Percentiles rank a stretch among this genome's conserved stretches.
Evolutionary conservation across 2,797 vertebrate species (phyloP).

Genomic region (Aulostomus chinensis): DNA sequence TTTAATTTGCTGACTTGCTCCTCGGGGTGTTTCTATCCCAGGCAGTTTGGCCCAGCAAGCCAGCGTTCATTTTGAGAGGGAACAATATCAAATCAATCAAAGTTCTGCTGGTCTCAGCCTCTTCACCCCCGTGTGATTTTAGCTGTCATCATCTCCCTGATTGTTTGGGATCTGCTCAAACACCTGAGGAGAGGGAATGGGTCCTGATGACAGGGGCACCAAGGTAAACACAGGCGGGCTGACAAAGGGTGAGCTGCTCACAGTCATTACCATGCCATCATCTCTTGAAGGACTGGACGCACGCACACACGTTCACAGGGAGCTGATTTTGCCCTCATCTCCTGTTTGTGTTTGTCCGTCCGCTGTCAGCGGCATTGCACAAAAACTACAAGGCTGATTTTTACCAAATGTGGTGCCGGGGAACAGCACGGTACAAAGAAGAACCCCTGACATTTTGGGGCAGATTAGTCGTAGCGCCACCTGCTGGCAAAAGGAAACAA

Average conservation of each 20-base stretch:
- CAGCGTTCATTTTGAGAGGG: constrained; percentile 32
- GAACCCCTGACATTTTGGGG: too few species aligned
- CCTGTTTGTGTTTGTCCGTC: too few species aligned
- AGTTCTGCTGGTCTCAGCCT: constrained; percentile 25
- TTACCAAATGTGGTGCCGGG: too few species aligned
- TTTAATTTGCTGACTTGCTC: constrained; percentile 65
- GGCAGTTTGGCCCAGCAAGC: constrained; percentile 20
- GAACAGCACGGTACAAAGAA: too few species aligned
- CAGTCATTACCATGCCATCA: constrained; percentile 37
- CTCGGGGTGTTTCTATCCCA: constrained; percentile 15
- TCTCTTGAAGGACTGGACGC: constrained; percentile 11
- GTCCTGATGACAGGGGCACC: constrained; percentile 20
- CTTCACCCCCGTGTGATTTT: constrained; percentile 21
- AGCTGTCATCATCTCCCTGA: constrained; percentile 29
- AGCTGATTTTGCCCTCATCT: too few species aligned
- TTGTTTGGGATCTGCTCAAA: constrained; percentile 31
- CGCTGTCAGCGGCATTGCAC: too few species aligned
- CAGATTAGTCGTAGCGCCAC: too few species aligned
- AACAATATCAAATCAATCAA: constrained; percentile 57
- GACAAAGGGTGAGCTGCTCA: constrained; percentile 3
- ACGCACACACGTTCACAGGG: too few species aligned
- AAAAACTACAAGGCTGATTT: too few species aligned
- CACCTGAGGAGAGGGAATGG: constrained; percentile 25
- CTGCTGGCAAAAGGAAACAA: too few species aligned
- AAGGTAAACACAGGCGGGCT: constrained; percentile 34